Conservation (phyloP, 1,140 invertebrate genomes). For the Ruditapes philippinarum region DNA sequence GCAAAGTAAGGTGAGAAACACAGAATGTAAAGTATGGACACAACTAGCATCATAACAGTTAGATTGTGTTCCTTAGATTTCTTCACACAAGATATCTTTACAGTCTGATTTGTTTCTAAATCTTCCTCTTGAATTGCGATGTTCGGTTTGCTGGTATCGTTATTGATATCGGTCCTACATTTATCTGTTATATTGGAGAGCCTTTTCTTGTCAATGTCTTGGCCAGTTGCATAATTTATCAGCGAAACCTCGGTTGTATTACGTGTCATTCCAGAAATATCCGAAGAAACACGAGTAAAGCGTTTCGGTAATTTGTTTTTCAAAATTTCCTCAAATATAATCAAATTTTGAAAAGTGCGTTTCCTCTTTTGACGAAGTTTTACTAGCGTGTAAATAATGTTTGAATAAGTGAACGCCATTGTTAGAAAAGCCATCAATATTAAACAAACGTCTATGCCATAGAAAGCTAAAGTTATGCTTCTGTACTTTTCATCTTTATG, state of each 20-base stretch:
- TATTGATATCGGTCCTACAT: too few species aligned
- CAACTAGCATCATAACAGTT: slow-evolving; percentile 28
- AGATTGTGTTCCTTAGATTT: background rate
- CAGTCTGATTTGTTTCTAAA: background rate
- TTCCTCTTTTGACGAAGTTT: background rate
- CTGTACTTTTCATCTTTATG: background rate
- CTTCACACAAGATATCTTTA: background rate
- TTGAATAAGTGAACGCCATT: background rate
- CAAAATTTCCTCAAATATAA: background rate
- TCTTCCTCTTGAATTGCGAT: too few species aligned
- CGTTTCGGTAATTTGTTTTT: background rate
- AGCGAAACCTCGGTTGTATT: background rate
- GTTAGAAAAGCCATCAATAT: background rate
- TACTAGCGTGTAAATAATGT: background rate
- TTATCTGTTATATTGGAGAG: too few species aligned
- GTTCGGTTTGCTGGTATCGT: too few species aligned
- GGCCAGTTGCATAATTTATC: background rate
- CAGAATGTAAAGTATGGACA: background rate
- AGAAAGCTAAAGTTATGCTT: background rate
- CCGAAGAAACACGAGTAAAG: background rate
- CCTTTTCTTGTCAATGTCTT: background rate
- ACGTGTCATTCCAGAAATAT: background rate
- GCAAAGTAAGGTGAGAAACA: slow-evolving; percentile 22
- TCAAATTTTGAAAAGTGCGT: background rate
- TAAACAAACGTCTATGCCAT: background rate